Conservation (phyloP, 64 coral and sea anemone genomes). For the Cladopsammia gracilis region DNA sequence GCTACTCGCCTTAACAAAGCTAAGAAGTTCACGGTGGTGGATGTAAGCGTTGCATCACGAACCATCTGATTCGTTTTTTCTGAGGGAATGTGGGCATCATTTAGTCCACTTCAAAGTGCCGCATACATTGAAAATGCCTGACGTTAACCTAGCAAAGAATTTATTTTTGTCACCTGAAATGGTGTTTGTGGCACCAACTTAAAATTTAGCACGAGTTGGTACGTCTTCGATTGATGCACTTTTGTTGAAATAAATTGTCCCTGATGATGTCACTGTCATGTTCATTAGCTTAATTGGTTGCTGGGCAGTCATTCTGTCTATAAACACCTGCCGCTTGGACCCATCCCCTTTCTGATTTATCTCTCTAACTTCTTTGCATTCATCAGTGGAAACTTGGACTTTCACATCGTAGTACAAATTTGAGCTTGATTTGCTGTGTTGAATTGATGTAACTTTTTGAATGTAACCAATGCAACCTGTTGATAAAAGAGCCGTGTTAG, state of each 20-base stretch:
- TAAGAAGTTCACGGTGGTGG: too few relatives aligned
- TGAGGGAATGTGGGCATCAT: not conserved
- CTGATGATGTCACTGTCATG: not conserved
- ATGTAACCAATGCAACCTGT: too few relatives aligned
- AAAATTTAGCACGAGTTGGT: not conserved
- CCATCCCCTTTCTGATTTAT: conserved; percentile 10
- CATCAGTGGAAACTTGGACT: not conserved
- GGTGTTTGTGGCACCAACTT: not conserved
- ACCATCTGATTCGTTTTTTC: not conserved
- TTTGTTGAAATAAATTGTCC: conserved; percentile 17
- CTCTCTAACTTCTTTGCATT: not conserved
- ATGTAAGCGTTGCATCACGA: conserved; percentile 24
- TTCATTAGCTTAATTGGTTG: conserved; percentile 1
- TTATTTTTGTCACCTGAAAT: not conserved
- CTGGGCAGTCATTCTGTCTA: conserved; percentile 14
- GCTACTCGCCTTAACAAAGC: too few relatives aligned
- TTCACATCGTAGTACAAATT: conserved; percentile 24
- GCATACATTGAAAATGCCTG: not conserved
- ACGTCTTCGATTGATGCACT: not conserved
- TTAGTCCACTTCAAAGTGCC: conserved; percentile 15
- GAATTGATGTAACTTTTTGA: too few relatives aligned
- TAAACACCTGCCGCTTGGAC: not conserved
- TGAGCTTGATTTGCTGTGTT: too few relatives aligned
- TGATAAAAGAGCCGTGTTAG: too few relatives aligned
- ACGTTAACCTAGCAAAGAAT: not conserved